Conservation (phyloP, 2,888 invertebrate species). For the Drosophila parthenogenetica region DNA sequence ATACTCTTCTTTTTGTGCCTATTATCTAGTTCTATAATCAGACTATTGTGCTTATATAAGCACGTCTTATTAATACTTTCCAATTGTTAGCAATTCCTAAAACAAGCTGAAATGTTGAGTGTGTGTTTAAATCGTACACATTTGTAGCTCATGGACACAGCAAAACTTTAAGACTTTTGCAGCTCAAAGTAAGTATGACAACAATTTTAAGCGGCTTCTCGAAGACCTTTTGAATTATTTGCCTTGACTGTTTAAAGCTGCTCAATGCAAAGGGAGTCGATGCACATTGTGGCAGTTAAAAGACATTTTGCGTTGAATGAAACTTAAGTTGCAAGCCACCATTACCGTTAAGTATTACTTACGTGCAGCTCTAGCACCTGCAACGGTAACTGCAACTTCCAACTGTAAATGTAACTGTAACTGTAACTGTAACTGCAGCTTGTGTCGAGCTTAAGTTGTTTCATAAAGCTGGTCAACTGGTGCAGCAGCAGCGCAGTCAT, state of each 20-base stretch:
- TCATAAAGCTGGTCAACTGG: conserved; percentile 18
- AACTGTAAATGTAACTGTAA: background rate
- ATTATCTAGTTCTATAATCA: too few species aligned
- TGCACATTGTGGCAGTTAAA: conserved; percentile 44
- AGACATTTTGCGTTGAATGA: conserved; percentile 51
- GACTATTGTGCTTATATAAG: too few species aligned
- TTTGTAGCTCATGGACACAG: too few species aligned
- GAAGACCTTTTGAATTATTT: conserved; percentile 4
- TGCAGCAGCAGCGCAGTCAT: conserved; percentile 1
- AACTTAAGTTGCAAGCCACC: conserved; percentile 50
- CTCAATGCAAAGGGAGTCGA: conserved; percentile 26
- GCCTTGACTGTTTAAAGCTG: conserved; percentile 28
- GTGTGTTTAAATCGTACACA: too few species aligned
- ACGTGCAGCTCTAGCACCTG: conserved; percentile 33
- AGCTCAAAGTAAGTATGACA: background rate
- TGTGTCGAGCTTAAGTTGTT: conserved; percentile 25
- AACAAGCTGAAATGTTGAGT: too few species aligned
- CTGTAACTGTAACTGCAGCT: conserved; percentile 15
- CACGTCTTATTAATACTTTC: too few species aligned
- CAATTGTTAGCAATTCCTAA: too few species aligned
- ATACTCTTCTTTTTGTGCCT: too few species aligned
- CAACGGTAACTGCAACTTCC: conserved; percentile 3
- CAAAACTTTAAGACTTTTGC: too few species aligned
- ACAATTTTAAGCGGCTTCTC: conserved; percentile 11
- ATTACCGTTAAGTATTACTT: conserved; percentile 64